Evolutionary conservation across 1,140 invertebrate genomes (phyloP).

Genomic region (Augochlora pura): DNA sequence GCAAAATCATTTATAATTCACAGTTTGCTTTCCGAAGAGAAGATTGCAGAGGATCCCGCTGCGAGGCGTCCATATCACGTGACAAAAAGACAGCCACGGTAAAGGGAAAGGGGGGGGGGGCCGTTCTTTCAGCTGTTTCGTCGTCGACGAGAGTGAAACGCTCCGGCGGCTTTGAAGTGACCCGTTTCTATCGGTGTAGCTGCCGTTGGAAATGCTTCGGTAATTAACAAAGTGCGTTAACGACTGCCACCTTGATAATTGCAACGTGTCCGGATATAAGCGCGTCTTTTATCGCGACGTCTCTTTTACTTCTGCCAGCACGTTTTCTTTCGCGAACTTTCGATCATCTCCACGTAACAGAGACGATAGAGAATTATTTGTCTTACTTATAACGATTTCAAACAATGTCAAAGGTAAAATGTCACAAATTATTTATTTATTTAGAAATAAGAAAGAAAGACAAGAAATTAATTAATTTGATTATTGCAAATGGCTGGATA

Average conservation of each 20-base stretch:
- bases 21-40: background rate
- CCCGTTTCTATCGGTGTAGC: background rate
- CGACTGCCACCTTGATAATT: conserved; percentile 28
- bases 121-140: conserved; percentile 18
- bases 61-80: background rate
- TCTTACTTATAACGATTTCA: too few relatives aligned
- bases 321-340: too few relatives aligned
- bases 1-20: too few relatives aligned
- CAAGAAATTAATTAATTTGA: too few relatives aligned
- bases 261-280: background rate
- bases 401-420: too few relatives aligned
- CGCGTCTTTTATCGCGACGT: background rate
- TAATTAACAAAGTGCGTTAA: conserved; percentile 50
- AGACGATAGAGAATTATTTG: too few relatives aligned
- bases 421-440: too few relatives aligned
- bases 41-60: background rate
- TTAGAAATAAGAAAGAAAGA: too few relatives aligned
- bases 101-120: background rate
- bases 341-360: too few relatives aligned
- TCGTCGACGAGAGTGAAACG: background rate
- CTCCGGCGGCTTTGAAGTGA: background rate
- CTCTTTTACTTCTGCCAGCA: background rate
- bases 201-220: background rate
- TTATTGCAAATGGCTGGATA: too few relatives aligned
- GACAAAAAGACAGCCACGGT: background rate